Conservation (phyloP, 2,113 vertebrate species). For the Halcyon senegalensis region DNA sequence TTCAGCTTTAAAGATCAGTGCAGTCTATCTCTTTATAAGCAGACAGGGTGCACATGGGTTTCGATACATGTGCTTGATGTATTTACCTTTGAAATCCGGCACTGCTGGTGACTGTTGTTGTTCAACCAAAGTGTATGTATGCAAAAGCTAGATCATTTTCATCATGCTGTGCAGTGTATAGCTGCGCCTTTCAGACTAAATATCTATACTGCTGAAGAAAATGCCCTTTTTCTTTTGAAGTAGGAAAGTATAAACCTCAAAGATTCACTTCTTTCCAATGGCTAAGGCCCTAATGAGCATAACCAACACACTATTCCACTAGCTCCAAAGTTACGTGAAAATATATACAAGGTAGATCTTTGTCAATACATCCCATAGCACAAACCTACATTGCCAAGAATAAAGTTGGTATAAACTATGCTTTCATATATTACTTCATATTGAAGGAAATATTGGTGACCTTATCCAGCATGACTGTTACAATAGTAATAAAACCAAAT, state of each 20-base stretch:
- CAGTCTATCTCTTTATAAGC: neutral
- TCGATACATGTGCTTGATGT: neutral
- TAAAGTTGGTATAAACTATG: constrained; percentile 71
- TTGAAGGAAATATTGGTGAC: constrained; percentile 81
- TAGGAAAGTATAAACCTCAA: neutral
- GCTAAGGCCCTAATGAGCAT: constrained; percentile 20
- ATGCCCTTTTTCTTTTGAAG: constrained; percentile 38
- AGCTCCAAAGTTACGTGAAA: constrained; percentile 21
- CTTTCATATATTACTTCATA: constrained; percentile 73
- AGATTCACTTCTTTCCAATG: constrained; percentile 29
- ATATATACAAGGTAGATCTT: constrained; percentile 7
- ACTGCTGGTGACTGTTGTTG: constrained; percentile 34
- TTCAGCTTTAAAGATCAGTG: constrained; percentile 32
- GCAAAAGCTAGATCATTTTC: constrained; percentile 44
- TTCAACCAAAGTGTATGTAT: neutral
- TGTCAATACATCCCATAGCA: constrained; percentile 62
- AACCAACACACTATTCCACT: neutral
- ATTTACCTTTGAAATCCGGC: constrained; percentile 57
- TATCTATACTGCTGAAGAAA: constrained; percentile 33
- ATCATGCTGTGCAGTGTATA: constrained; percentile 8
- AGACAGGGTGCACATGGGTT: constrained; percentile 13
- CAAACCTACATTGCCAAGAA: constrained; percentile 63
- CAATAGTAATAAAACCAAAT: constrained; percentile 80
- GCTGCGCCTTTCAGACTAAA: constrained; percentile 5
- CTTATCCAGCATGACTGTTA: constrained; percentile 78